Conservation (phyloP, 2,888 invertebrate genomes). For the Prosapia bicincta region DNA sequence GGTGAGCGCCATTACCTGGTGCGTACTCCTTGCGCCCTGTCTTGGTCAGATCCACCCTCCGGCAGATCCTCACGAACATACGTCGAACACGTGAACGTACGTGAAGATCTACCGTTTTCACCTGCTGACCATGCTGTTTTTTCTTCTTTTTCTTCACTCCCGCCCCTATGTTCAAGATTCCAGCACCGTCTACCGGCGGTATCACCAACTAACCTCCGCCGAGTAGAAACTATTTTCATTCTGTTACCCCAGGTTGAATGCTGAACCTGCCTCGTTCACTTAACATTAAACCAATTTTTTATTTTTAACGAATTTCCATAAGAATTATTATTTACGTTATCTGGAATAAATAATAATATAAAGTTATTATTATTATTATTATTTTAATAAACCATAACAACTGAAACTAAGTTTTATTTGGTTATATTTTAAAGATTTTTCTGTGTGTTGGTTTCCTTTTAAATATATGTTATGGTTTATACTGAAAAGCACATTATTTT, state of each 20-base stretch:
- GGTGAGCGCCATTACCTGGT: constrained; percentile 13
- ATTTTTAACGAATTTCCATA: background rate
- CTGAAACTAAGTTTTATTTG: background rate
- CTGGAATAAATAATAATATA: no score
- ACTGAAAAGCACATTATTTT: background rate
- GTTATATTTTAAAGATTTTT: background rate
- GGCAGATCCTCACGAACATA: constrained; percentile 22
- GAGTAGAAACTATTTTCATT: constrained; percentile 21
- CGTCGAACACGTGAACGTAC: background rate
- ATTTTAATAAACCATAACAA: no score
- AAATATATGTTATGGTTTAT: background rate
- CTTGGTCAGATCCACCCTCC: constrained; percentile 7
- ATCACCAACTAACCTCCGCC: background rate
- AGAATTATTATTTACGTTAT: background rate
- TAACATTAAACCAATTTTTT: background rate
- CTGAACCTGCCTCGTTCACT: background rate
- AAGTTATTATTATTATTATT: no score
- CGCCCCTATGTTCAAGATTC: constrained; percentile 2
- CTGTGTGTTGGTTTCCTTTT: background rate
- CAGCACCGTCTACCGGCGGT: background rate
- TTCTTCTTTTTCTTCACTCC: constrained; percentile 2
- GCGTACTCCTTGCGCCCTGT: constrained; percentile 23
- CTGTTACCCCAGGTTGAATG: constrained; percentile 10
- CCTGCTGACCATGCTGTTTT: constrained; percentile 6
- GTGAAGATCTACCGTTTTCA: constrained; percentile 2